Conservation (phyloP, 2,888 invertebrate species). For the Lacanobia wlatinum region DNA sequence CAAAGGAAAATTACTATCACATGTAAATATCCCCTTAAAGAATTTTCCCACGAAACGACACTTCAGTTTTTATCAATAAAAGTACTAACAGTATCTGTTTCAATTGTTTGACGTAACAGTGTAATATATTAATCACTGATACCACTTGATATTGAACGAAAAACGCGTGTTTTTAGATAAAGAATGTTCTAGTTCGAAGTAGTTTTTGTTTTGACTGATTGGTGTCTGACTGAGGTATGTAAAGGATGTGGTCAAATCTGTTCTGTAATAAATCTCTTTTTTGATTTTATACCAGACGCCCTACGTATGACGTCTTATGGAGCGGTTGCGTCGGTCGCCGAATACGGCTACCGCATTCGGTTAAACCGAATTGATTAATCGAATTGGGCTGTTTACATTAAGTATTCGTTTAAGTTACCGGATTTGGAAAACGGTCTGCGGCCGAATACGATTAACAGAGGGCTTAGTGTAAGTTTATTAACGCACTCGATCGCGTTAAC, state of each 20-base stretch:
- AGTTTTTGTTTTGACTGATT: slow-evolving; percentile 35
- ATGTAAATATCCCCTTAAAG: background rate
- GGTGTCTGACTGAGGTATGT: slow-evolving; percentile 7
- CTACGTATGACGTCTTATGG: too few relatives aligned
- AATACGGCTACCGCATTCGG: too few relatives aligned
- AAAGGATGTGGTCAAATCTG: slow-evolving; percentile 34
- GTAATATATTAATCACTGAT: slow-evolving; percentile 39
- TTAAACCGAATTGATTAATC: too few relatives aligned
- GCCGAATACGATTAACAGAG: too few relatives aligned
- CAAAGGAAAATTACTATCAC: slow-evolving; percentile 3
- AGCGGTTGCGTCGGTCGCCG: too few relatives aligned
- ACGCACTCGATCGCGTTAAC: too few relatives aligned
- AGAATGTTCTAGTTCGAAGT: slow-evolving; percentile 46
- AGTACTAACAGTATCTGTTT: slow-evolving; percentile 14
- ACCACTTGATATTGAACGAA: slow-evolving; percentile 40
- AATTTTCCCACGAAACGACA: slow-evolving; percentile 50
- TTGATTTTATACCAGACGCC: too few relatives aligned
- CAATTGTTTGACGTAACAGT: slow-evolving; percentile 36
- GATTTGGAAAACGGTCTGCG: too few relatives aligned
- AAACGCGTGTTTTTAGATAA: slow-evolving; percentile 36
- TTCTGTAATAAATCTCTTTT: background rate
- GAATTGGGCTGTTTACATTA: too few relatives aligned
- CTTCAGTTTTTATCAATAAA: slow-evolving; percentile 35
- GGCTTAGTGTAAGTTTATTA: too few relatives aligned
- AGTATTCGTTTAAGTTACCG: too few relatives aligned